Conservation (phyloP, 2,113 vertebrate genomes). For the Hippocampus abdominalis region DNA sequence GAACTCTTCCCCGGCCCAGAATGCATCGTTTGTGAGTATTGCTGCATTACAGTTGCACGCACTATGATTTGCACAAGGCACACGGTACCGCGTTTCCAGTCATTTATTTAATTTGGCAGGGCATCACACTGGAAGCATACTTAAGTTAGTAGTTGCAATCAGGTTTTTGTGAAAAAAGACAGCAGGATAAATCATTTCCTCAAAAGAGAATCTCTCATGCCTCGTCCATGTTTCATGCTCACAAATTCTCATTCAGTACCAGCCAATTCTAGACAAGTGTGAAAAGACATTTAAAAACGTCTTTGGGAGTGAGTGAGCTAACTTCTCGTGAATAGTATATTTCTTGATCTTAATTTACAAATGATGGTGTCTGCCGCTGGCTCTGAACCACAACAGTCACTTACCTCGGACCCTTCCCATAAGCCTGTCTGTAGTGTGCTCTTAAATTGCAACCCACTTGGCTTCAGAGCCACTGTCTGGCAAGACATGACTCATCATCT, state of each 20-base stretch:
- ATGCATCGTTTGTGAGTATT: slow-evolving; percentile 66
- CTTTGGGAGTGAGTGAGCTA: no score
- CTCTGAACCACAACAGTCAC: slow-evolving; percentile 48
- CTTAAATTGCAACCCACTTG: slow-evolving; percentile 56
- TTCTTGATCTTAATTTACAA: background rate
- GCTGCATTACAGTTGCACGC: background rate
- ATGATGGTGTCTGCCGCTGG: background rate
- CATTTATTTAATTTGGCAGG: background rate
- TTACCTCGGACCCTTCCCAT: slow-evolving; percentile 45
- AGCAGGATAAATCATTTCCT: no score
- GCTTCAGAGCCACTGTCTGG: slow-evolving; percentile 15
- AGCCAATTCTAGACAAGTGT: no score
- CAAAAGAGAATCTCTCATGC: no score
- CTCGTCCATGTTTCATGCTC: no score
- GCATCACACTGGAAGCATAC: background rate
- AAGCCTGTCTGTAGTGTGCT: slow-evolving; percentile 32
- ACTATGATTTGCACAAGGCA: background rate
- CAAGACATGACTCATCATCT: background rate
- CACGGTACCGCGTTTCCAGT: background rate
- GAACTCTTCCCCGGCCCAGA: slow-evolving; percentile 65
- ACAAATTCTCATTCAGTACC: no score
- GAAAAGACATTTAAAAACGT: no score
- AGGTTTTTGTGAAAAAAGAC: no score
- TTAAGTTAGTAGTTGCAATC: background rate
- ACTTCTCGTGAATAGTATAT: no score